Evolutionary conservation across 2,113 vertebrate species (phyloP), one percentile per base, ranked within the genome.

Genomic region (Scophthalmus maximus): DNA sequence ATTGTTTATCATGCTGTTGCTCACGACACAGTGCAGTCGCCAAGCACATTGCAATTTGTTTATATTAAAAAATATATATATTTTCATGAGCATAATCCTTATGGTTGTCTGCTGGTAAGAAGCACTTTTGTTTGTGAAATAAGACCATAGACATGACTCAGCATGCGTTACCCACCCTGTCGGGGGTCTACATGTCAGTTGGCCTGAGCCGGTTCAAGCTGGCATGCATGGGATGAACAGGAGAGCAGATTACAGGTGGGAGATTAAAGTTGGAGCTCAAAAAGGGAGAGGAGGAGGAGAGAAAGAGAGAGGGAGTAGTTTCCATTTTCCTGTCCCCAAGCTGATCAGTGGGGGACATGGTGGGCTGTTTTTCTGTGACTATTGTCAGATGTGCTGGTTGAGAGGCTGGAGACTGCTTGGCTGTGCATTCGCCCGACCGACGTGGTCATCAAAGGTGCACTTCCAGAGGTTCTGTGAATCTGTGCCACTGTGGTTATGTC

Each of bases 361-460:
- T 47, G 49, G 56, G 60, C 38, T 58, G 49, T 50, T 79, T 78
- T 73, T 50, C 50, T 44, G 58, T 42, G 53, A 68, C 76, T 85
- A 76, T 80, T 84, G 61, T 87, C 82, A 72, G 81, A 85, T 58
- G 27, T 81, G 71, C 20, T 8, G 38, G 70, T 59, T 57, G 61
- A 79, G 15, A 27, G n/a, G 55, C 51, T 53, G 64, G 76, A 81
- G 46, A 59, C 67, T 56, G 40, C 12, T 68, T 52, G 60, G 20
- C 57, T 72, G 57, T 11, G 29, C 22, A 15, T 79, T 78, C 4
- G 4, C 56, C 46, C 29, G 57, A 56, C 36, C 57, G 73, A 67
- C 36, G 46, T 53, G 59, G 66, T 76, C 76, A 68, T 40, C 30
- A 70, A 50, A 77, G 73, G 68, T 78, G 38, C 51, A 51, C 55